Evolutionary conservation across 2,113 vertebrate genomes (phyloP), one percentile per base, ranked within the genome.

Genomic region (Heteronetta atricapilla): DNA sequence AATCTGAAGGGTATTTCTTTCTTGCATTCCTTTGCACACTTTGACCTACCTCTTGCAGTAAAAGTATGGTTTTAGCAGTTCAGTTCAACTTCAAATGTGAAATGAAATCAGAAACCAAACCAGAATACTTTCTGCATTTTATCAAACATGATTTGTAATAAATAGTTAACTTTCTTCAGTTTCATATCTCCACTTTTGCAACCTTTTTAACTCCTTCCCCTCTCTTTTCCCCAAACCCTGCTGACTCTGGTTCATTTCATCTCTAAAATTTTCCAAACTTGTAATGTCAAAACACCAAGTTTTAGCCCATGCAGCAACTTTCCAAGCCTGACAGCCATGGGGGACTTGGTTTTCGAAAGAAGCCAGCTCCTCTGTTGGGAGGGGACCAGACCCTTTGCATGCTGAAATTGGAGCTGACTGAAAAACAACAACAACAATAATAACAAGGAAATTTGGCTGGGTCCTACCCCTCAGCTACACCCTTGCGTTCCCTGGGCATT

Each of bases 401-500:
- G 38, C 38, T 93, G 62, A 73, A 92, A 90, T 28, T 84, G 58
- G 33, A 92, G 90, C 66, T 79, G 81, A 87, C 5, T 94, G 74
- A 75, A 92, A 92, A 95, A 93, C 34, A 93, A 90, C 80, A 84
- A 69, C 33, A 74, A 69, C 13, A 89, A 91, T 59, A 94, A 81
- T 42, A 87, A 81, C 22, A 74, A 84, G 73, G 92, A 76, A 52
- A 87, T 58, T 73, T 90, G 74, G 25, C 70, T 73, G 66, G 50
- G 17, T 76, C 84, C 58, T 83, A 90, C 18, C n/a, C 60, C 26
- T 23, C 3, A 31, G 72, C 73, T 88, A 82, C 50, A 64, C 28
- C 22, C 66, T 23, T 85, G 82, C 69, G 73, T 48, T 33, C 38
- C 64, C 34, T 76, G 62, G 53, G 50, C 88, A 55, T 80, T 95